Base-by-base conservation (phyloP, 2,113 vertebrate species). In the Rattus rattus region DNA sequence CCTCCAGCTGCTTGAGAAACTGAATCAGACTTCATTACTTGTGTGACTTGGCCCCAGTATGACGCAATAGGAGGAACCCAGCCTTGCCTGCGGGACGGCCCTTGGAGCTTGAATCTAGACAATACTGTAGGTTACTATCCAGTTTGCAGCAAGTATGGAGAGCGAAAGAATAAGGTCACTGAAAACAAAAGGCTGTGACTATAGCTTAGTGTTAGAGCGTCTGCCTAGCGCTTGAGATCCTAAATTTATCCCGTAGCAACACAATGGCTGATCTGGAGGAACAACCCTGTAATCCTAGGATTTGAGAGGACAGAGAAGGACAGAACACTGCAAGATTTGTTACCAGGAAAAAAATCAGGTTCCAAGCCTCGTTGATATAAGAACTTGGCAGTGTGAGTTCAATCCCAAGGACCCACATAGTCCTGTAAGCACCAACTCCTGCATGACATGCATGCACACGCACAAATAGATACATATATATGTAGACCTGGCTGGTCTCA, bases 1-100 rank as follows among this genome's bases (percentile, higher is more conserved):
- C 70, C 56, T 88, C 49, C n/a, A 70, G 52, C 49, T 56, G 28
- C 65, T 81, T 95, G 77, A 92, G 79, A 90, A 65, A 93, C n/a
- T 28, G 56, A 92, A 67, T 69, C 81, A 84, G 59, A 36, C 67
- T 69, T 61, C 52, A 67, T 24, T 33, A 63, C 6, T 16, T 43
- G 30, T 43, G 0, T 80, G 83, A 39, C n/a, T 6, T 76, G 56
- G 54, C 52, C 67, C 79, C 85, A n/a, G n/a, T 69, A 17, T 94
- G 72, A 76, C 36, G 11, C 30, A 86, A 65, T 86, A 43, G 22
- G 69, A 79, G 92, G 61, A 88, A 47, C 4, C 43, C 28, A 12
- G 17, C 52, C 3, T 93, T n/a, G 30, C 83, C 33, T 89, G 54
- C 76, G 16, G 92, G 79, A 56, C 56, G n/a, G 36, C 7, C 94